Evolutionary conservation across 2,113 vertebrate genomes (phyloP), one percentile per base, ranked within the genome.

Genomic region (Plecturocebus donacophilus): DNA sequence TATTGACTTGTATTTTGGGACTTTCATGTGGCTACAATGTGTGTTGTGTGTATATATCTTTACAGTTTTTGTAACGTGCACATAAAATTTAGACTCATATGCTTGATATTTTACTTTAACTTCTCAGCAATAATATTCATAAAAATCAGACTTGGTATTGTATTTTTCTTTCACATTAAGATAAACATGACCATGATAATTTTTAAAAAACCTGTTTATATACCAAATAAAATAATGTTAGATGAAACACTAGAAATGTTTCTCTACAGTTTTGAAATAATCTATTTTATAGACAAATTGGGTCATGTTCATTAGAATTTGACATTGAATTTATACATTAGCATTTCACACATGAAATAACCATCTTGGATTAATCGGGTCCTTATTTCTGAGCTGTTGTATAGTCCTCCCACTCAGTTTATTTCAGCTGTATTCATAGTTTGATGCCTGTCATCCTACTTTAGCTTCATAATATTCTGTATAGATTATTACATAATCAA

Each of bases 101-200:
- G 73, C 82, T 77, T 52, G 17, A 23, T 90, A 42, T 64, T 61
- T 79, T 91, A 64, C 73, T 87, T 91, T 95, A 83, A 77, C 32
- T 80, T 10, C 73, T 91, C 75, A 85, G 56, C 25, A 93, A 3
- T 93, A 66, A 49, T 83, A 90, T 42, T 23, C 58, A n/a, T 83
- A 91, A 87, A 81, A 91, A 42, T 85, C 61, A 94, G 58, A 71
- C 38, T 84, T 91, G 49, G 14, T 88, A 21, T 88, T 91, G 47
- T 81, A n/a, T 87, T 91, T 97, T 81, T 80, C 25, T 95, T 90
- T 90, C 54, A 76, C 16, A 45, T 95, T 95, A 89, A 47, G 79
- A 47, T 84, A 81, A 71, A 45, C 21, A 21, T 38, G 25, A 25
- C 12, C 17, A 10, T 90, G 79, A 52, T 30, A 76, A 54, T 40